phyloP scores from a whole-genome alignment of 2,888 invertebrate genomes.

The Lycaena phlaeas region DNA sequence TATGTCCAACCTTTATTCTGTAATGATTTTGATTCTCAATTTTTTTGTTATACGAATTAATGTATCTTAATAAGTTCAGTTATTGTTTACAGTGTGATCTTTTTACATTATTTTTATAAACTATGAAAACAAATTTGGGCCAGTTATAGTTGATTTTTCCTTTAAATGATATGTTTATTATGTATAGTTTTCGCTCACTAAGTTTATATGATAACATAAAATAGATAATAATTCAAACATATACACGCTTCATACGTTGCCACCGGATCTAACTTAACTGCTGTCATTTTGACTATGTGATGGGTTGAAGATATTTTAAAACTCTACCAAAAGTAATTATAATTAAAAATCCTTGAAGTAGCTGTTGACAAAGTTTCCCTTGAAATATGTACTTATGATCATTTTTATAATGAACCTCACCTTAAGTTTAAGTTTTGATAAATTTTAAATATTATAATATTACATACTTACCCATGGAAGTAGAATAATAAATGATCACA shows the following conservation, averaged over 20 bases:
- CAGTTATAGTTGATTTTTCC: constrained; percentile 50
- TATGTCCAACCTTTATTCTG: constrained; percentile 22
- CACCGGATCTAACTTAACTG: constrained; percentile 24
- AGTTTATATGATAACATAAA: constrained; percentile 39
- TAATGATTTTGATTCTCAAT: constrained; percentile 38
- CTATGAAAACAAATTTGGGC: constrained; percentile 22
- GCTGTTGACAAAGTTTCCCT: too few species aligned
- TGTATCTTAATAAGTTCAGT: constrained; percentile 18
- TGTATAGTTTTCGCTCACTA: constrained; percentile 39
- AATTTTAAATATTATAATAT: too few species aligned
- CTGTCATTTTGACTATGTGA: constrained; percentile 1
- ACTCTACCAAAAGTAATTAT: too few species aligned
- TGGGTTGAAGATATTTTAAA: not conserved
- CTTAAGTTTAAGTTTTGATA: too few species aligned
- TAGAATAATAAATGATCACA: too few species aligned
- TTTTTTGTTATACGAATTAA: constrained; percentile 23
- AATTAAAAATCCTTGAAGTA: too few species aligned
- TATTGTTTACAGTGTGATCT: constrained; percentile 9
- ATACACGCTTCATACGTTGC: constrained; percentile 60
- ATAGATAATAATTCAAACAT: constrained; percentile 49
- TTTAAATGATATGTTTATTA: constrained; percentile 33
- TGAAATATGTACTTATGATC: too few species aligned
- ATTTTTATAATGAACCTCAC: too few species aligned
- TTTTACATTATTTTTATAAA: constrained; percentile 14
- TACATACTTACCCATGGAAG: too few species aligned